Conservation (phyloP, 2,888 invertebrate species). For the Ypsolopha scabrella region DNA sequence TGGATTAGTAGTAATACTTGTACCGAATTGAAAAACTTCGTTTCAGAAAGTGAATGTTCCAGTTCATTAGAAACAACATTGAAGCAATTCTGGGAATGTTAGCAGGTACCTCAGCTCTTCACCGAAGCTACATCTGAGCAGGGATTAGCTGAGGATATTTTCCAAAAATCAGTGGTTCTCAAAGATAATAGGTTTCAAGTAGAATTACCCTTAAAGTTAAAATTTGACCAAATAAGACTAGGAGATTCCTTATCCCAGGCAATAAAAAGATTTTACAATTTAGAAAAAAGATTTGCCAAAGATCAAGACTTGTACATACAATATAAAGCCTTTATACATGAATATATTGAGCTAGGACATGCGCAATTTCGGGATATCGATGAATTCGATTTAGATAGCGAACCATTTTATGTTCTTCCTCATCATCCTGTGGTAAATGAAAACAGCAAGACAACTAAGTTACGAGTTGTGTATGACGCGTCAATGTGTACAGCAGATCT, state of each 20-base stretch:
- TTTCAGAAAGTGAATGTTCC: too few relatives aligned
- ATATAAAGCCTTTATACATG: conserved; percentile 8
- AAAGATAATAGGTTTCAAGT: neutral
- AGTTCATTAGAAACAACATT: neutral
- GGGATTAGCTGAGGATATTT: neutral
- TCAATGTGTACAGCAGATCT: conserved; percentile 4
- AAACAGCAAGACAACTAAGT: conserved; percentile 2
- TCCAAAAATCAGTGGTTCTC: neutral
- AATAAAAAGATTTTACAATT: neutral
- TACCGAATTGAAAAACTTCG: too few relatives aligned
- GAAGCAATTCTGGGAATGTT: neutral
- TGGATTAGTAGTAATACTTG: too few relatives aligned
- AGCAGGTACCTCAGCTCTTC: neutral
- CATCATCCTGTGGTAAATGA: conserved; percentile 8
- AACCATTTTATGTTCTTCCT: conserved; percentile 6
- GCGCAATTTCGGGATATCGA: conserved; percentile 5
- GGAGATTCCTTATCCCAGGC: neutral
- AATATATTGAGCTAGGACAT: conserved; percentile 8
- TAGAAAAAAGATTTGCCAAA: conserved; percentile 5
- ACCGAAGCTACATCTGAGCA: neutral
- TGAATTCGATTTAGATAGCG: conserved; percentile 3
- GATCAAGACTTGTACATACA: conserved; percentile 4
- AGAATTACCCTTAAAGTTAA: neutral
- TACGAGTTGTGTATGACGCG: conserved; percentile 4
- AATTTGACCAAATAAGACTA: neutral